Conservation (phyloP, 2,888 invertebrate species). For the Pseudococcus longispinus region DNA sequence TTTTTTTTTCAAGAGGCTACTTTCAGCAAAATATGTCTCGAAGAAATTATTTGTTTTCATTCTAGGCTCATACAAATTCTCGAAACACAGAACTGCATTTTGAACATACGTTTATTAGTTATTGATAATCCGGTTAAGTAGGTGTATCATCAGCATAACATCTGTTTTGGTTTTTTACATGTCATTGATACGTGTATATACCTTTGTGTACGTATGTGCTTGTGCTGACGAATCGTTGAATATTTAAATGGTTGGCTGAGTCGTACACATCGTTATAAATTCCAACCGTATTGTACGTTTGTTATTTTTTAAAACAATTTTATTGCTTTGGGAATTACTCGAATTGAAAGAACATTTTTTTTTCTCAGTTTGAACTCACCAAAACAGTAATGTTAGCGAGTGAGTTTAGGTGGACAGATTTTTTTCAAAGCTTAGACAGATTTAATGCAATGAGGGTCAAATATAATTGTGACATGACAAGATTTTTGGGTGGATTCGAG, state of each 20-base stretch:
- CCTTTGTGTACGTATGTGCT: too few species aligned
- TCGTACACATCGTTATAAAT: not conserved
- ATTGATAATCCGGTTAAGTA: conserved; percentile 39
- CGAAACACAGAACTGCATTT: not conserved
- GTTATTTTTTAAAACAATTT: conserved; percentile 9
- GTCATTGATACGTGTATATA: conserved; percentile 18
- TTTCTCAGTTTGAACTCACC: not conserved
- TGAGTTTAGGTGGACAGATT: conserved; percentile 6
- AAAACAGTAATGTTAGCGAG: not conserved
- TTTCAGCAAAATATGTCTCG: too few species aligned
- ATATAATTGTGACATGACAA: conserved; percentile 26
- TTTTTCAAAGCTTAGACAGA: not conserved
- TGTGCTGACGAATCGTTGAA: conserved; percentile 35
- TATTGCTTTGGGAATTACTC: conserved; percentile 30
- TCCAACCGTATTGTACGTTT: not conserved
- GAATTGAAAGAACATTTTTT: conserved; percentile 31
- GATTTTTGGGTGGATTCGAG: conserved; percentile 24
- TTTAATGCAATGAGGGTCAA: not conserved
- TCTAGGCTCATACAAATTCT: too few species aligned
- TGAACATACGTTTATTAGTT: conserved; percentile 5
- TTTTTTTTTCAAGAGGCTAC: too few species aligned
- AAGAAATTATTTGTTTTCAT: not conserved
- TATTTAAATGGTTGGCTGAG: conserved; percentile 5
- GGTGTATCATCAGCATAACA: conserved; percentile 39
- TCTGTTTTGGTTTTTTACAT: conserved; percentile 43